Base-by-base conservation (phyloP, 2,113 vertebrate genomes). In the Coptodon rendalli region DNA sequence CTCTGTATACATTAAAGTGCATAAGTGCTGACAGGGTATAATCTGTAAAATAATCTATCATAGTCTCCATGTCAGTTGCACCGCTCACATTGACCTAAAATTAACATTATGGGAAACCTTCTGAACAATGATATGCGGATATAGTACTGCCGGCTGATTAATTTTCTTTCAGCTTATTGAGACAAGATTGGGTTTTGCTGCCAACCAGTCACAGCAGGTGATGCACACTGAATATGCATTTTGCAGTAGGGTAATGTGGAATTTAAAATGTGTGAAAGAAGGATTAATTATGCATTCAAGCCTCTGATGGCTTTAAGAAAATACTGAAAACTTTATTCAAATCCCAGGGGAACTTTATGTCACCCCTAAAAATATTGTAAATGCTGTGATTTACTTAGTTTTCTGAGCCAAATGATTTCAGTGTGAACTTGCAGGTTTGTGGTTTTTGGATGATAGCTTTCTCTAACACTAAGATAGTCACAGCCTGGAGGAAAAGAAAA, bases 171-270 rank as follows among this genome's bases (percentile, higher is more conserved):
- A 29, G 59, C 54, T 83, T 83, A 94, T 71, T 84, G 68, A 89
- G 85, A 89, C 22, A 71, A 81, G 78, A 90, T 82, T 79, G 22
- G 66, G 81, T 13, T 81, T 79, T 22, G 34, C 83, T 91, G 91
- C 86, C 89, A 91, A 48, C 82, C 40, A 61, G 45, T 57, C 85
- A 48, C 90, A 89, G 90, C 89, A 91, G 90, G 91, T 92, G 80
- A 84, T 63, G 52, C 80, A 40, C 45, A 68, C 1, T 90, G 85
- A 92, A 90, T 92, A 88, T 94, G 76, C 27, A 91, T 90, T 91
- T 82, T 84, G 50, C 11, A 71, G 38, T 76, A 71, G 45, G 79
- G 68, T 40, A 88, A 78, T 86, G 63, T 54, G 24, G 36, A 82
- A 79, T 89, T 88, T 82, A 86, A 86, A 87, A 66, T 63, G 17